A percentile compares a stretch with the other conserved stretches of the same genome.
phyloP scores from a whole-genome alignment of 2,888 invertebrate genomes.

The Acleris sparsana region DNA sequence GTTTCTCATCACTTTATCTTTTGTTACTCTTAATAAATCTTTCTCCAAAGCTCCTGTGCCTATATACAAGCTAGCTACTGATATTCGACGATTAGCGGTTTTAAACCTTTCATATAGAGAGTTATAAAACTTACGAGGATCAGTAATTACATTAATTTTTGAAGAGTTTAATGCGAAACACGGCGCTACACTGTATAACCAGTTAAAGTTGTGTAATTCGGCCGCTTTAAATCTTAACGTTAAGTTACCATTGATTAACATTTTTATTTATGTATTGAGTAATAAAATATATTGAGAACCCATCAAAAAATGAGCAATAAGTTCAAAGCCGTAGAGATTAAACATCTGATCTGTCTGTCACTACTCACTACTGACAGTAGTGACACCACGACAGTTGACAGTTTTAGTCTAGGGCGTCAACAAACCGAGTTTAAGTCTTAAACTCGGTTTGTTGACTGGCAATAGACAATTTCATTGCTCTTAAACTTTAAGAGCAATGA shows the following conservation, averaged over 20 bases:
- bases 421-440: too few relatives aligned
- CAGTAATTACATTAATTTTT: slow-evolving; percentile 88
- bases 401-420: too few relatives aligned
- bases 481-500: too few relatives aligned
- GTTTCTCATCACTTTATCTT: slow-evolving; percentile 82
- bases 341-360: too few relatives aligned
- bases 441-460: too few relatives aligned
- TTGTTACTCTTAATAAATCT: slow-evolving; percentile 88
- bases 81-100: slow-evolving; percentile 87
- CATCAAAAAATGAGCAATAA: too few relatives aligned
- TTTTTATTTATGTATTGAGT: slow-evolving; percentile 38
- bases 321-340: too few relatives aligned
- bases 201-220: slow-evolving; percentile 82
- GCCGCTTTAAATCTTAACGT: slow-evolving; percentile 66
- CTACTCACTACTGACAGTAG: too few relatives aligned
- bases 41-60: slow-evolving; percentile 94
- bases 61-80: slow-evolving; percentile 95
- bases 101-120: slow-evolving; percentile 87
- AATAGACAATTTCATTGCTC: too few relatives aligned
- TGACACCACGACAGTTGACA: too few relatives aligned
- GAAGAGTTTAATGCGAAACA: slow-evolving; percentile 87
- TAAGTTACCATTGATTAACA: slow-evolving; percentile 60
- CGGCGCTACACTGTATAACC: slow-evolving; percentile 85
- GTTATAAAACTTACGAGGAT: slow-evolving; percentile 91
- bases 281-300: background rate